Base-by-base conservation (phyloP, 2,797 vertebrate genomes). In the Rhinoraja longicauda region DNA sequence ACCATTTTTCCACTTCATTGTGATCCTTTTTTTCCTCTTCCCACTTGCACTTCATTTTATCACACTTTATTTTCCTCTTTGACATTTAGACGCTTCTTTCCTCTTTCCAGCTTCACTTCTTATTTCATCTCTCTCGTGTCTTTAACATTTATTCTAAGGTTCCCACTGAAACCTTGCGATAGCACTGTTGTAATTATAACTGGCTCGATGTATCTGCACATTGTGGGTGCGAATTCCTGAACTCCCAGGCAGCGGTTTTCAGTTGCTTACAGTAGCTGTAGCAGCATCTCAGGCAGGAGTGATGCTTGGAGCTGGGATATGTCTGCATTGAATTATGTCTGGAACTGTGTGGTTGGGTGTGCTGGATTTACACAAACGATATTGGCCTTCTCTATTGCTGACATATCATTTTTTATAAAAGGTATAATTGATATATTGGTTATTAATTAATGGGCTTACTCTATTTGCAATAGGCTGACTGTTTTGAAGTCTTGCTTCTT, bases 191-290 rank as follows among this genome's bases (percentile, higher is more conserved):
- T 93, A 92, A 93, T 73, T 93, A 62, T 78, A 6, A 92, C 10
- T 84, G 53, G 73, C 32, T 32, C 32, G 57, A 32, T 88, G 17
- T 32, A 64, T 88, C 57, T 19, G 82, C 29, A 62, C 2, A 7
- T n/a, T 1, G 15, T 88, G 84, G 84, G 84, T 88, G 84, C 17
- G 17, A 67, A 88, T 88, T 88, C 84, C 84, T 21, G 62, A 88
- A 19, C n/a, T 32, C 84, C 4, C 19, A 36, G 67, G 17, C 59
- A 88, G 62, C 59, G 88, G 84, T 21, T 88, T 88, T n/a, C 29
- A 88, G 62, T 88, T 62, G 17, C 29, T 88, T 64, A 32, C 57
- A 88, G 84, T 62, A 64, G 84, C n/a, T n/a, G 15, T 12, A 29
- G n/a, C 82, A 62, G 17, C 26, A n/a, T 57, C 84, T 88, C 12